A percentile compares a stretch with the other conserved stretches of the same genome.
phyloP scores from a whole-genome alignment of 2,113 vertebrate species.

The Manacus vitellinus region DNA sequence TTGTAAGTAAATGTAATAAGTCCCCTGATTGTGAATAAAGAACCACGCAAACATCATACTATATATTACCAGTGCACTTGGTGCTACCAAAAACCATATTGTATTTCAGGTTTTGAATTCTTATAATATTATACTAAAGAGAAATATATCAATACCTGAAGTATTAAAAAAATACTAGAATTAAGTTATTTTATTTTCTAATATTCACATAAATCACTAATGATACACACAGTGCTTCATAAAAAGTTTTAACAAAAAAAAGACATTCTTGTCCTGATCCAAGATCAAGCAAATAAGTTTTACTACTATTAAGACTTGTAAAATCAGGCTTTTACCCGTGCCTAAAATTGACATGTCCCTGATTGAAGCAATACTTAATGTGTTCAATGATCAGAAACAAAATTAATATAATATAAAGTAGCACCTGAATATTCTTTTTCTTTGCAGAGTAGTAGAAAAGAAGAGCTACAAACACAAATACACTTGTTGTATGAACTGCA shows the following conservation, averaged over 20 bases:
- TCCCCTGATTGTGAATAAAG: background rate
- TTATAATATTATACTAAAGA: background rate
- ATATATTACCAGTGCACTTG: background rate
- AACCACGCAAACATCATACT: background rate
- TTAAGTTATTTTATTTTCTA: background rate
- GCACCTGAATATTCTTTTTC: background rate
- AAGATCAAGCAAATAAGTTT: background rate
- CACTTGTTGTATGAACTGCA: rapidly evolving
- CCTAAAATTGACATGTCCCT: background rate
- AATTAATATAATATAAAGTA: background rate
- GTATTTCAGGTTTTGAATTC: background rate
- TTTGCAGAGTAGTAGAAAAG: background rate
- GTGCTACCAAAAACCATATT: background rate
- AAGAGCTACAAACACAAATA: background rate
- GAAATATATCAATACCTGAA: background rate
- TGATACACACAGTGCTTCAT: background rate
- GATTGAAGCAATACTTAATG: background rate
- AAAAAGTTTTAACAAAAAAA: background rate
- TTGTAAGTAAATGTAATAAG: background rate
- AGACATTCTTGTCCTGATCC: background rate
- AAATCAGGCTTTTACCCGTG: background rate
- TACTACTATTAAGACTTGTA: background rate
- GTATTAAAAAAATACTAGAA: background rate
- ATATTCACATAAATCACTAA: background rate
- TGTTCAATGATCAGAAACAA: background rate